Conservation (phyloP, 2,113 vertebrate genomes). For the Poeciliopsis occidentalis region DNA sequence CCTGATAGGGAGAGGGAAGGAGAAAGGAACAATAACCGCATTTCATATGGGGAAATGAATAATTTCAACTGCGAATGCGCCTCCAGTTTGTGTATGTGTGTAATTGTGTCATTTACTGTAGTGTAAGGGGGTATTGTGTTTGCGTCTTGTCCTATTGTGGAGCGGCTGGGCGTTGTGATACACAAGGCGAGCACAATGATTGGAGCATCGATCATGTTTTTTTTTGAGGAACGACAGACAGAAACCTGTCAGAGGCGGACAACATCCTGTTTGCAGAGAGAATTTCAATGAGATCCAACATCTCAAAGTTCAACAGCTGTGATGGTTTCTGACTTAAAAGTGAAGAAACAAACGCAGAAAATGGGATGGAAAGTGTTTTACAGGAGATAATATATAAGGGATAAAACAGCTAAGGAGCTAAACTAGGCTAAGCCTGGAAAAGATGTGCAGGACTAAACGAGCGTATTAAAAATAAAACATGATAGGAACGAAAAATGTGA, state of each 20-base stretch:
- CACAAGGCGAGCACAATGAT: constrained; percentile 49
- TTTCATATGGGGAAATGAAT: constrained; percentile 69
- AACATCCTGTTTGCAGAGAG: constrained; percentile 2
- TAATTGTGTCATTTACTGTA: constrained; percentile 14
- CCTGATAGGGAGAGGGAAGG: constrained; percentile 57
- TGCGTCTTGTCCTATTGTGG: constrained; percentile 30
- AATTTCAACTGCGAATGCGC: constrained; percentile 43
- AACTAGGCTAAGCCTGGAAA: too few species aligned
- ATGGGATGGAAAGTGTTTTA: too few species aligned
- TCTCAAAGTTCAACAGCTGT: constrained; percentile 5
- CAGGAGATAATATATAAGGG: too few species aligned
- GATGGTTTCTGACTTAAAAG: background rate
- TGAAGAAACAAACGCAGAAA: background rate
- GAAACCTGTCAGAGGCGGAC: constrained; percentile 25
- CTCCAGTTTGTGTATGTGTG: constrained; percentile 31
- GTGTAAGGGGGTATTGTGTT: background rate
- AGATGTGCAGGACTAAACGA: too few species aligned
- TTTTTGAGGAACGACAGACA: constrained; percentile 17
- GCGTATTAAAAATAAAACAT: too few species aligned
- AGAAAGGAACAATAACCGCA: constrained; percentile 70
- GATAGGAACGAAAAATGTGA: too few species aligned
- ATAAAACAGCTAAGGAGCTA: too few species aligned
- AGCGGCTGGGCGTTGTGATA: constrained; percentile 53
- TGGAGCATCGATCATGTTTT: constrained; percentile 65
- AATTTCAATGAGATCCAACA: background rate